Conservation (phyloP, 2,797 vertebrate genomes). For the Rachycentron canadum region DNA sequence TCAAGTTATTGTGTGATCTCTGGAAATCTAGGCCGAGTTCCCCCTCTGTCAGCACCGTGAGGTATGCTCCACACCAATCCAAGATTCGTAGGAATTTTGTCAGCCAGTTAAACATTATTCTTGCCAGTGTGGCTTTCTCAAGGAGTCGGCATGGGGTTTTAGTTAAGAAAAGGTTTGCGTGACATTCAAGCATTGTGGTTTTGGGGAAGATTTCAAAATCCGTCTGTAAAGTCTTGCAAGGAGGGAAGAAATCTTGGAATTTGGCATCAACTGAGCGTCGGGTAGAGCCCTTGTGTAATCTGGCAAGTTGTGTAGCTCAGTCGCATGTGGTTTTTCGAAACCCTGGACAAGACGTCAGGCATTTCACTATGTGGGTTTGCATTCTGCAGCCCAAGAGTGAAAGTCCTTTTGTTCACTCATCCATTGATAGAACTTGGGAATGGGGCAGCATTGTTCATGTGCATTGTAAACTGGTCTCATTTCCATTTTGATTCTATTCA, state of each 20-base stretch:
- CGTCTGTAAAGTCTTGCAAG: constrained; percentile 64
- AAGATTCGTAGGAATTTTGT: constrained; percentile 53
- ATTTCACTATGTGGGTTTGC: constrained; percentile 67
- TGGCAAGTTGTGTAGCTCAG: constrained; percentile 70
- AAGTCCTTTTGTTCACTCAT: constrained; percentile 69
- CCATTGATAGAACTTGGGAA: constrained; percentile 60
- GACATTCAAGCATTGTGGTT: constrained; percentile 74
- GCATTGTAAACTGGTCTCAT: constrained; percentile 38
- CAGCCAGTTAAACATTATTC: constrained; percentile 58
- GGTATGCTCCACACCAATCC: constrained; percentile 37
- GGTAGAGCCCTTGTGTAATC: constrained; percentile 68
- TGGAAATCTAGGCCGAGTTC: constrained; percentile 58
- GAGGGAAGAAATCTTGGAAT: constrained; percentile 68
- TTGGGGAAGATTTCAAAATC: constrained; percentile 63
- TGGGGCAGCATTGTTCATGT: constrained; percentile 47
- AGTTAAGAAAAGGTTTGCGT: constrained; percentile 71
- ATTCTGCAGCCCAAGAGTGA: constrained; percentile 51
- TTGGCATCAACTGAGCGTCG: constrained; percentile 55
- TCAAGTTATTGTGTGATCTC: constrained; percentile 47
- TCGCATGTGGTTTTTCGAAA: constrained; percentile 56
- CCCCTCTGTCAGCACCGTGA: constrained; percentile 51
- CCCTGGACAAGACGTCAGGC: constrained; percentile 58
- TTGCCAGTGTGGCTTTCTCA: constrained; percentile 61
- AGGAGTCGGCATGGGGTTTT: constrained; percentile 59
- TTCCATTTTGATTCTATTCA: constrained; percentile 36